Evolutionary conservation across 1,140 invertebrate genomes (phyloP), one percentile per base, ranked within the genome.

Genomic region (Spodoptera litura): DNA sequence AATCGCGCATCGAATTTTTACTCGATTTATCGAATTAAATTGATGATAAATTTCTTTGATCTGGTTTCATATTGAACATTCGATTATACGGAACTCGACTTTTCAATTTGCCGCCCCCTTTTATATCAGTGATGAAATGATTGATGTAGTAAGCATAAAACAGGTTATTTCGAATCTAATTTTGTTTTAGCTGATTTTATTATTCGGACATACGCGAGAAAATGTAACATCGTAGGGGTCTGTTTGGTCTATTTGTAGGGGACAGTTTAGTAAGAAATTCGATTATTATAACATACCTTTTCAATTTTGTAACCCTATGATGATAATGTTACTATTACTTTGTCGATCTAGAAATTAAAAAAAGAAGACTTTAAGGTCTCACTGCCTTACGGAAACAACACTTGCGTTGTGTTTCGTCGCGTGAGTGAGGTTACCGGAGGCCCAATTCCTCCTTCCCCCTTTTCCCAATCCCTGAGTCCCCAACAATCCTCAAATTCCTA

Each of bases 11-110:
- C 83, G 83, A 90, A 93, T 94, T 91, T 90, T 85, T 87, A 77
- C 86, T 86, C 88, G 88, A 92, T 92, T 92, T 90, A 91, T 90
- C 87, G 87, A 88, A 91, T 91, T 93, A 92, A 88, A 91, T 87
- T 86, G 82, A 76, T 86, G 82, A 76, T 80, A 90, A 89, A 89
- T 88, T 68, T 83, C 90, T 94, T 94, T 94, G 92, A 94, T 93
- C 89, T 90, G 84, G 83, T 81, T 83, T 80, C 82, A 84, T 86
- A 91, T 88, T 85, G 88, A 89, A 85, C 86, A 94, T 92, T 93
- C 88, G 91, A 92, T 94, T 94, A 94, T 78, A 79, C 83, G 86
- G 85, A 84, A 93, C 90, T 87, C 87, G 91, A 93, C 88, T 94
- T 93, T 92, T 94, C 91, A 93, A 94, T 94, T 94, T 92, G 85